Conservation (phyloP, 2,797 vertebrate genomes). For the Myotis findleyi region DNA sequence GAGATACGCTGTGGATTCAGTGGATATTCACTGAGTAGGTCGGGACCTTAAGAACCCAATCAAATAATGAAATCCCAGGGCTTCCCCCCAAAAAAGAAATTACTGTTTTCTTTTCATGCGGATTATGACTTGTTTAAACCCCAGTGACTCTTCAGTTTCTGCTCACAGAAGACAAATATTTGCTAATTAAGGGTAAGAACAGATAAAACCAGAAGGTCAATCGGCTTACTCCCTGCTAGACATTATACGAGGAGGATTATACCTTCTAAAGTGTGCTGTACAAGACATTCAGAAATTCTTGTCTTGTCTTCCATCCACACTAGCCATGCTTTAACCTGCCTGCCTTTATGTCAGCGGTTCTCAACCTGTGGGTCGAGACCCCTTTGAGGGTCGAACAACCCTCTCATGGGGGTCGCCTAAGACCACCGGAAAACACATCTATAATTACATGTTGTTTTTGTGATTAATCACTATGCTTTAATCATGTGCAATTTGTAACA, state of each 20-base stretch:
- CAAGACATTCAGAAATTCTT: constrained; percentile 52
- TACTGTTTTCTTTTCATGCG: constrained; percentile 78
- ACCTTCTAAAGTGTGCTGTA: constrained; percentile 35
- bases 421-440: too few species aligned
- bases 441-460: too few species aligned
- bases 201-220: constrained; percentile 66
- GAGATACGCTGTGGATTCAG: constrained; percentile 48
- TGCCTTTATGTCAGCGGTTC: too few species aligned
- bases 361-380: too few species aligned
- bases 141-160: constrained; percentile 62
- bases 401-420: too few species aligned
- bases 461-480: too few species aligned
- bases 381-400: too few species aligned
- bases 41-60: constrained; percentile 73
- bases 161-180: constrained; percentile 81
- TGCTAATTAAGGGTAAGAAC: constrained; percentile 78
- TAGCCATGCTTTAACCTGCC: background rate
- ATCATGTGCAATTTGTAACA: too few species aligned
- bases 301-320: background rate
- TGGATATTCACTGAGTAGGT: constrained; percentile 50
- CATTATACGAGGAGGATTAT: constrained; percentile 28
- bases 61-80: constrained; percentile 74
- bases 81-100: constrained; percentile 68
- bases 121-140: constrained; percentile 76
- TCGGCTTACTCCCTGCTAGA: constrained; percentile 53